These are phyloP conservation scores for Tetranychus truncatus DNA, from an alignment of 2,888 invertebrate genomes.

Conservation along the genomic window DNA sequence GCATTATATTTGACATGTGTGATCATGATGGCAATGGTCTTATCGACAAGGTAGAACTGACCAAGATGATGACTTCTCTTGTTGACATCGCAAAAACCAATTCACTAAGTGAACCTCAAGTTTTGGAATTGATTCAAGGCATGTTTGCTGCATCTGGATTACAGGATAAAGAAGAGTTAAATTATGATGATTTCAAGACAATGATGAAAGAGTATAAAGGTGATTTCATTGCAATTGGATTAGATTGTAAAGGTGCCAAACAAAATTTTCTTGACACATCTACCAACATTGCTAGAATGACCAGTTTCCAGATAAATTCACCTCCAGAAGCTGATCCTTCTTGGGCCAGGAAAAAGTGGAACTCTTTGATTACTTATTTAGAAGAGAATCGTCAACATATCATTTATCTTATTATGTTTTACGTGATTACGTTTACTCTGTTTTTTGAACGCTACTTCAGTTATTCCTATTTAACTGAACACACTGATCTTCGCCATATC, in stretches of 20 bases:
- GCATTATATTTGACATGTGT: constrained; percentile 93
- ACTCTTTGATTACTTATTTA: constrained; percentile 67
- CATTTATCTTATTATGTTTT: constrained; percentile 81
- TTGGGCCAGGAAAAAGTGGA: constrained; percentile 53
- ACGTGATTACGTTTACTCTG: constrained; percentile 76
- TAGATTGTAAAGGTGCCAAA: constrained; percentile 84
- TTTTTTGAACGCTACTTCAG: constrained; percentile 86
- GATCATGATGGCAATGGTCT: constrained; percentile 83
- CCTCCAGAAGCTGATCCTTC: constrained; percentile 44
- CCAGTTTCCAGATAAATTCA: constrained; percentile 73
- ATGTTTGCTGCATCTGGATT: constrained; percentile 84
- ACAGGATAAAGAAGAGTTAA: constrained; percentile 69
- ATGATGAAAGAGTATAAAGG: constrained; percentile 95
- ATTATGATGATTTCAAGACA: constrained; percentile 73
- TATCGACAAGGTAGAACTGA: constrained; percentile 77
- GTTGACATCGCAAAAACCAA: constrained; percentile 79
- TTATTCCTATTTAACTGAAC: constrained; percentile 89
- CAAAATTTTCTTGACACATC: constrained; percentile 86
- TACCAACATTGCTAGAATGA: constrained; percentile 82
- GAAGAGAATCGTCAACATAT: constrained; percentile 92
- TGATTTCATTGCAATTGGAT: constrained; percentile 76
- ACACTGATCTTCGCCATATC: constrained; percentile 78
- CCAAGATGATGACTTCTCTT: constrained; percentile 74
- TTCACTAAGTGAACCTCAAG: constrained; percentile 60
- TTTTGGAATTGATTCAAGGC: constrained; percentile 75